phyloP scores from a whole-genome alignment of 1,140 invertebrate genomes.

The Drosophila obscura region DNA sequence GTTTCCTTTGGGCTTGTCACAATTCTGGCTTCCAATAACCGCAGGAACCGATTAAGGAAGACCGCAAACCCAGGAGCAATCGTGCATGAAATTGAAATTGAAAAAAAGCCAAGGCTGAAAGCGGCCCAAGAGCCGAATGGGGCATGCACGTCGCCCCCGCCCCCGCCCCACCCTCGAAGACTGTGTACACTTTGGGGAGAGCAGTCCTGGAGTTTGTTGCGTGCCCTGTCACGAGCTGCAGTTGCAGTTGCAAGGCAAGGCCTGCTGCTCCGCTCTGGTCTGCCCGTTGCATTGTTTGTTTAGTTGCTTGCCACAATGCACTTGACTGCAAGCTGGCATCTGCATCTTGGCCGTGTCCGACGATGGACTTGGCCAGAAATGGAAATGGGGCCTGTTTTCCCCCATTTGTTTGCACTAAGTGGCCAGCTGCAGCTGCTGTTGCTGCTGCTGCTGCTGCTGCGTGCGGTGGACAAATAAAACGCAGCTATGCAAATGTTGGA shows the following conservation, averaged over 20 bases:
- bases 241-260: background rate
- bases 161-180: background rate
- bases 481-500: constrained; percentile 40
- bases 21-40: background rate
- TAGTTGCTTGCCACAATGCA: constrained; percentile 30
- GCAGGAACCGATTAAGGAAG: constrained; percentile 27
- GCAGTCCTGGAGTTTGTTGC: constrained; percentile 12
- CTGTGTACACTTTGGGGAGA: background rate
- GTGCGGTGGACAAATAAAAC: constrained; percentile 33
- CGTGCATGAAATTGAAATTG: background rate
- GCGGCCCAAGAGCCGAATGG: background rate
- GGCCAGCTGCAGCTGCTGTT: constrained; percentile 22
- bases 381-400: constrained; percentile 4
- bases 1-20: too few species aligned
- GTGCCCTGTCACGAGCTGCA: constrained; percentile 7
- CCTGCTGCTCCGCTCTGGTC: constrained; percentile 14
- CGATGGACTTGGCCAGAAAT: background rate
- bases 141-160: background rate
- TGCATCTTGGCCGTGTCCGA: constrained; percentile 6
- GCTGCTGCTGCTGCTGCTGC: constrained; percentile 4
- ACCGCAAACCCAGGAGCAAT: background rate
- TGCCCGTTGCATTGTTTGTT: constrained; percentile 25
- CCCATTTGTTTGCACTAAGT: constrained; percentile 39
- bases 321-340: constrained; percentile 42
- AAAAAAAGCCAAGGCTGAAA: background rate